A percentile compares a stretch with the other conserved stretches of the same genome.
These are phyloP conservation scores for Protonibea diacanthus DNA, from an alignment of 2,797 vertebrate genomes.

Conservation along the genomic window DNA sequence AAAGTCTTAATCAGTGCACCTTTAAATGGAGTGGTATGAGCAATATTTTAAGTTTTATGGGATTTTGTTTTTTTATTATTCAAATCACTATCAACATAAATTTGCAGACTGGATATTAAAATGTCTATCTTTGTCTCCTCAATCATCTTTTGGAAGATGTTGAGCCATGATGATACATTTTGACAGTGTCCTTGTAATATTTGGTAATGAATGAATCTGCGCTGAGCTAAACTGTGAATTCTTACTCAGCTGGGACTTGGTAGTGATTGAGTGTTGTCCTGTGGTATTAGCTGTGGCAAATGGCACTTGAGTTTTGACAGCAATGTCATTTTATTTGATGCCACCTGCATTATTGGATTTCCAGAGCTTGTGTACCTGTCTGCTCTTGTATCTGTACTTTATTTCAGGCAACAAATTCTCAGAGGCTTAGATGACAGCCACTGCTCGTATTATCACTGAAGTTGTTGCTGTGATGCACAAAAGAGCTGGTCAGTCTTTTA, in stretches of 20 bases:
- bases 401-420: slow-evolving; percentile 37
- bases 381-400: slow-evolving; percentile 11
- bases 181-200: slow-evolving; percentile 28
- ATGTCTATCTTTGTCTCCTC: not conserved
- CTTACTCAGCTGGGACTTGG: slow-evolving; percentile 6
- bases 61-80: not conserved
- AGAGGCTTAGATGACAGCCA: slow-evolving; percentile 17
- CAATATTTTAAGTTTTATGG: not conserved
- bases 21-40: not conserved
- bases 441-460: slow-evolving; percentile 14
- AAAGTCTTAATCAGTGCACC: not conserved
- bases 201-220: slow-evolving; percentile 31
- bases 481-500: slow-evolving; percentile 30
- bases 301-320: slow-evolving; percentile 38
- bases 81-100: not conserved
- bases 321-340: slow-evolving; percentile 30
- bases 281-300: slow-evolving; percentile 27
- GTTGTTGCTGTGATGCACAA: not conserved
- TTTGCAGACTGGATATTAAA: not conserved
- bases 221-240: slow-evolving; percentile 3
- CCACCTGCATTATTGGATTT: slow-evolving; percentile 34
- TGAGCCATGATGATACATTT: slow-evolving; percentile 10
- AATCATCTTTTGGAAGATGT: slow-evolving; percentile 18
- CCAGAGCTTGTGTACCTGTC: slow-evolving; percentile 23
- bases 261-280: slow-evolving; percentile 38